phyloP scores from a whole-genome alignment of 2,113 vertebrate species.

The Anoplopoma fimbria region DNA sequence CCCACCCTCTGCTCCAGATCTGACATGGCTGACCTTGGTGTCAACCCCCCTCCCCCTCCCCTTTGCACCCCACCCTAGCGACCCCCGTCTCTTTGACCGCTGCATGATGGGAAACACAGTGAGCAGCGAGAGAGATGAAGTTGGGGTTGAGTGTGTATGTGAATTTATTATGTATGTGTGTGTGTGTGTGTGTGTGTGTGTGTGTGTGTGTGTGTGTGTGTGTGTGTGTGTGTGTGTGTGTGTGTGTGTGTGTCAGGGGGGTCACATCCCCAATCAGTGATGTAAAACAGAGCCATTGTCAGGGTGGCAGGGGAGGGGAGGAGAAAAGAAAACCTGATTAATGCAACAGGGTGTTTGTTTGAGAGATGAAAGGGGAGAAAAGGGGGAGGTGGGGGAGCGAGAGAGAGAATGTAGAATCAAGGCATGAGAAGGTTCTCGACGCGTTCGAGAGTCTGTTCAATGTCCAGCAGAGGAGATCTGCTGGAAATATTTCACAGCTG shows the following conservation, averaged over 20 bases:
- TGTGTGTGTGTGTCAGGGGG: background rate
- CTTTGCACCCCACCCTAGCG: constrained; percentile 17
- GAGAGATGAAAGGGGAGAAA: constrained; percentile 77
- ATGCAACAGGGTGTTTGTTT: constrained; percentile 78
- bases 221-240: background rate
- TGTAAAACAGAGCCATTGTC: constrained; percentile 83
- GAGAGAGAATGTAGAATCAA: constrained; percentile 42
- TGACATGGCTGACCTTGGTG: constrained; percentile 73
- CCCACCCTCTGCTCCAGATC: constrained; percentile 46
- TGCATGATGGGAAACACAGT: constrained; percentile 66
- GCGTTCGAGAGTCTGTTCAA: constrained; percentile 71
- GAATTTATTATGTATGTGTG: constrained; percentile 1
- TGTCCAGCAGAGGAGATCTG: constrained; percentile 70
- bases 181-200: constrained; percentile 2
- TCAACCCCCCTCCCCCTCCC: constrained; percentile 34
- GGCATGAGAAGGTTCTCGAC: constrained; percentile 74
- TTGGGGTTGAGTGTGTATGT: background rate
- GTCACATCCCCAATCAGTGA: constrained; percentile 77
- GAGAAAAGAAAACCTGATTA: constrained; percentile 77
- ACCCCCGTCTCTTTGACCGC: constrained; percentile 48
- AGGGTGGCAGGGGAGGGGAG: constrained; percentile 55
- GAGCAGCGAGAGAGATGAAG: constrained; percentile 20
- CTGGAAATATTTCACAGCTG: constrained; percentile 83
- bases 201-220: constrained; percentile 14
- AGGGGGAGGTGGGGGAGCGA: background rate